Evolutionary conservation across 2,888 invertebrate genomes (phyloP), one percentile per base, ranked within the genome.

Genomic region (Laspeyria flexula): DNA sequence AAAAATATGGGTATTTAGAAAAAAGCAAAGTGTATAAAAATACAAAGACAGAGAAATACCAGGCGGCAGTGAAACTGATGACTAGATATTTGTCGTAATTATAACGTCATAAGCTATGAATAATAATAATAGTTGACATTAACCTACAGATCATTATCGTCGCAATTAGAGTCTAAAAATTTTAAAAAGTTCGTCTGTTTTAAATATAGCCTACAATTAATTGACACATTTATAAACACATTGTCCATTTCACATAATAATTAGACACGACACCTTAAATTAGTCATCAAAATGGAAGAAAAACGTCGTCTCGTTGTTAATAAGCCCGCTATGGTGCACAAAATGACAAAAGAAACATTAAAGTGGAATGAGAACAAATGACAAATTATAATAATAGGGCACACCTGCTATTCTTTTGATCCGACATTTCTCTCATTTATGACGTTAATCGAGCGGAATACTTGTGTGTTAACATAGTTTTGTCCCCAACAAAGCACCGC

Each of bases 401-500:
- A 89, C 91, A 92, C 92, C 92, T 92, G 92, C 85, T 89, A 89
- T 91, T 86, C 91, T 90, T 90, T 90, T 90, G 92, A 92, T 91
- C 90, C 78, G 79, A 86, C 88, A 90, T 88, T 90, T 90, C 90
- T 89, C 91, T 91, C 90, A 90, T 91, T 91, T 92, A 91, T 92
- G 90, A 90, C 77, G 81, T 83, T 88, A 91, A 92, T 90, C 84
- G 91, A 88, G 85, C 89, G 89, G 84, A 86, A 86, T 89, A 82
- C 81, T 83, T 77, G 77, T 81, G 78, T 85, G 86, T 85, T 88
- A 86, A 88, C 87, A 85, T 82, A 85, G 81, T 88, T 83, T 79
- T 84, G 82, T 81, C 77, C 73, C 77, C 79, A 80, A 90, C 90
- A 92, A 92, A 88, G 89, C 84, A 73, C 67, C 75, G 78, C 79